phyloP scores from a whole-genome alignment of 2,888 invertebrate genomes.

The Dendrolimus pini region DNA sequence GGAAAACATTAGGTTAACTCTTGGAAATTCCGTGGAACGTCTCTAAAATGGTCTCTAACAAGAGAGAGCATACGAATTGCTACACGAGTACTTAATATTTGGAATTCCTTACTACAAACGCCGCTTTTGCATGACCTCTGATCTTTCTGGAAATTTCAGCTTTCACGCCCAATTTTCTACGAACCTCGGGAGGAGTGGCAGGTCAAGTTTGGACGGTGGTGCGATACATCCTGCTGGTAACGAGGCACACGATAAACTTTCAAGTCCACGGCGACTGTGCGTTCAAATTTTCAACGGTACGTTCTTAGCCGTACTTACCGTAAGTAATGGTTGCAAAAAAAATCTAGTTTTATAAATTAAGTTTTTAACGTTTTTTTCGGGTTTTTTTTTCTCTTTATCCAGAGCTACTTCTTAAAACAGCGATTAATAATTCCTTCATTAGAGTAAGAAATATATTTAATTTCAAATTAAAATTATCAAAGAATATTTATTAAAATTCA shows the following conservation, averaged over 20 bases:
- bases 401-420: too few species aligned
- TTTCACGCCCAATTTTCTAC: constrained; percentile 15
- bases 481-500: too few species aligned
- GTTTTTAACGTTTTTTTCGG: too few species aligned
- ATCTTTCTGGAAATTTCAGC: constrained; percentile 9
- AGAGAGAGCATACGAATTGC: constrained; percentile 55
- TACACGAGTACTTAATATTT: constrained; percentile 63
- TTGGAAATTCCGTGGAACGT: constrained; percentile 51
- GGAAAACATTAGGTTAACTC: constrained; percentile 25
- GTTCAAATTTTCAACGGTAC: constrained; percentile 68
- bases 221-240: constrained; percentile 49
- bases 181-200: constrained; percentile 20
- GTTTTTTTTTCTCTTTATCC: too few species aligned
- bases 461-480: too few species aligned
- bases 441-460: too few species aligned
- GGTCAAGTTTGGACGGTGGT: constrained; percentile 37
- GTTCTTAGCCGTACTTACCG: constrained; percentile 66
- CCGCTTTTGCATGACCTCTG: constrained; percentile 33
- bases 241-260: constrained; percentile 69
- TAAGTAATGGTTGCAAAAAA: constrained; percentile 42
- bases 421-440: too few species aligned
- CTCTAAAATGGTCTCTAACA: constrained; percentile 52
- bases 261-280: constrained; percentile 65
- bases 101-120: constrained; percentile 48
- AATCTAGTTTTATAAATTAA: constrained; percentile 5